A percentile compares a stretch with the other conserved stretches of the same genome.
These are phyloP conservation scores for Kryphioiulus occultus DNA, from an alignment of 2,888 invertebrate species.

Conservation along the genomic window DNA sequence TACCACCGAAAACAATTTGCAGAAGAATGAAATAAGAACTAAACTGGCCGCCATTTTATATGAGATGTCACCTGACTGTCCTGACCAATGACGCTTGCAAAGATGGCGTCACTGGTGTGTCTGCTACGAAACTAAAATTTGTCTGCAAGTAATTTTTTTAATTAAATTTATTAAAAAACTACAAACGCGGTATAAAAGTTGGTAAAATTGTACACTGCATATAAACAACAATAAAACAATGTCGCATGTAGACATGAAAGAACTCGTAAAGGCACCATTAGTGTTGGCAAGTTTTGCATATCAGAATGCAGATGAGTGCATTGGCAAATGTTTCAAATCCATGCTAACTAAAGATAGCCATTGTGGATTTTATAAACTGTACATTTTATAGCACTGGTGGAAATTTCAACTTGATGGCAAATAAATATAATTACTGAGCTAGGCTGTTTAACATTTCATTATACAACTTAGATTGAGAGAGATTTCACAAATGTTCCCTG, in stretches of 20 bases:
- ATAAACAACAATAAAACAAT: neutral
- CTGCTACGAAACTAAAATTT: too few relatives aligned
- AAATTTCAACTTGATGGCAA: neutral
- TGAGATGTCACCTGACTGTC: too few relatives aligned
- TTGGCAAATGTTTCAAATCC: neutral
- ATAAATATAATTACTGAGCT: neutral
- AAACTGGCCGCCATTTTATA: too few relatives aligned
- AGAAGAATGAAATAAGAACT: too few relatives aligned
- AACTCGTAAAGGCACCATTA: slow-evolving; percentile 16
- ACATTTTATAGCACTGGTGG: neutral
- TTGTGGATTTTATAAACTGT: neutral
- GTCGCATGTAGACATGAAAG: neutral
- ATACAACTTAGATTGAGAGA: neutral
- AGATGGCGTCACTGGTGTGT: too few relatives aligned
- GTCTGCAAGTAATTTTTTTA: too few relatives aligned
- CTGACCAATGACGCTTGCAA: too few relatives aligned
- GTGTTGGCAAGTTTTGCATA: neutral
- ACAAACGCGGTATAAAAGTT: too few relatives aligned
- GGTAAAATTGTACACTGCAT: too few relatives aligned
- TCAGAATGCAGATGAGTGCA: neutral
- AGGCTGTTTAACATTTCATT: neutral
- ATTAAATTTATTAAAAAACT: too few relatives aligned
- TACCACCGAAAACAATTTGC: too few relatives aligned
- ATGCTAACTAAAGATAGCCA: neutral
- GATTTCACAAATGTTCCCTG: neutral